phyloP scores from a whole-genome alignment of 2,113 vertebrate genomes.

The Misgurnus anguillicaudatus region DNA sequence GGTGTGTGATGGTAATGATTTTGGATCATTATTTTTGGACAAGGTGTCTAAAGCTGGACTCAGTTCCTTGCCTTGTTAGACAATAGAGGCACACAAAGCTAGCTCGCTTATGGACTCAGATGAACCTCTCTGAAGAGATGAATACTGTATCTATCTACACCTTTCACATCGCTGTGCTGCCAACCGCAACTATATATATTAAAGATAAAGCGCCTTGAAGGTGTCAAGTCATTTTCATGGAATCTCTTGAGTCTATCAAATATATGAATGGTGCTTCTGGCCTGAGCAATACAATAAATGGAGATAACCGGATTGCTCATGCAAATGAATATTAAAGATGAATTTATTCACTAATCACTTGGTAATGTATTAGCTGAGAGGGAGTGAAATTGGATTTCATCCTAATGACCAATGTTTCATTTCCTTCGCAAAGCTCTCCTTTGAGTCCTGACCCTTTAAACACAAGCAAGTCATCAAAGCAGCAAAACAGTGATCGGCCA shows the following conservation, averaged over 20 bases:
- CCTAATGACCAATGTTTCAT: slow-evolving; percentile 59
- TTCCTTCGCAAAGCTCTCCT: slow-evolving; percentile 48
- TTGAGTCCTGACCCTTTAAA: slow-evolving; percentile 40
- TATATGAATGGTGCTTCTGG: slow-evolving; percentile 28
- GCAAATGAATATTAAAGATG: slow-evolving; percentile 47
- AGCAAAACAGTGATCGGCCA: slow-evolving; percentile 33
- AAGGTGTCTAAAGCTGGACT: slow-evolving; percentile 27
- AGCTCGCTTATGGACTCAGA: slow-evolving; percentile 20
- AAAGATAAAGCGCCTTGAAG: slow-evolving; percentile 19
- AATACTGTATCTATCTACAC: slow-evolving; percentile 17
- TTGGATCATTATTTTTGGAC: not conserved
- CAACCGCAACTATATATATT: slow-evolving; percentile 8
- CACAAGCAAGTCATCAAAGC: slow-evolving; percentile 44
- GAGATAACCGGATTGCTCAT: slow-evolving; percentile 41
- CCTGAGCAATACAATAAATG: slow-evolving; percentile 20
- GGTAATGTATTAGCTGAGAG: slow-evolving; percentile 53
- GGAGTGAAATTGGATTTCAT: slow-evolving; percentile 44
- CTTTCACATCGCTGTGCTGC: slow-evolving; percentile 8
- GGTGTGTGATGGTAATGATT: not conserved
- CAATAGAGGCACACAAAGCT: slow-evolving; percentile 4
- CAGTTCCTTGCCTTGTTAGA: slow-evolving; percentile 27
- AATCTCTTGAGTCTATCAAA: slow-evolving; percentile 34
- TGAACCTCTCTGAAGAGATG: slow-evolving; percentile 26
- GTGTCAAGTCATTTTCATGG: slow-evolving; percentile 24
- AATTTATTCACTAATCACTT: slow-evolving; percentile 55